Evolutionary conservation across 2,797 vertebrate species (phyloP), one percentile per base, ranked within the genome.

Genomic region (Syndactyla subalaris): DNA sequence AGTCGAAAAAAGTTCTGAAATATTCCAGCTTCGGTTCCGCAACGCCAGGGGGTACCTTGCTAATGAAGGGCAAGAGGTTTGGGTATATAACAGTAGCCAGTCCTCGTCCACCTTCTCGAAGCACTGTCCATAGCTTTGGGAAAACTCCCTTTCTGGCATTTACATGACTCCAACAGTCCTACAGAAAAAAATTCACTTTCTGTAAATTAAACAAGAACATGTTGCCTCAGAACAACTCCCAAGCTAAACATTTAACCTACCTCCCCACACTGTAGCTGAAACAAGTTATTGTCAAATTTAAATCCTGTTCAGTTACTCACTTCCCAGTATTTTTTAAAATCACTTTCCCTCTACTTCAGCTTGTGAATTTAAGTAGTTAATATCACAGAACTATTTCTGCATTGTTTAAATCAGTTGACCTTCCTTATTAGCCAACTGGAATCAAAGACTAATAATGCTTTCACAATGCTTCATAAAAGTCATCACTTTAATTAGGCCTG

Each of bases 121-220:
- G 97, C 9, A 99, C 92, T 67, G 94, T 63, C 98, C 98, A 99
- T 5, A 99, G 98, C 96, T 99, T 99, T 13, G 99, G 99, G 61
- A 99, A 97, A 90, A 99, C 98, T 29, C 98, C 99, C 88, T 99
- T 99, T 91, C 92, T 99, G 58, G 98, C 98, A 96, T 98, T 99
- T 27, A 99, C 99, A 39, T 99, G 98, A 74, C 93, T 98, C 99
- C 99, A 99, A 93, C 99, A 99, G 93, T 99, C 99, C 99, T 99
- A 93, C 23, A 36, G 59, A 93, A 91, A 93, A 45, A 88, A 91
- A 96, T 10, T 32, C 3, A 46, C 6, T 34, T 70, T 36, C 2
- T 62, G 4, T 38, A 75, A 80, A 88, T 82, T 65, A 86, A 88
- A 88, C 19, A 39, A 46, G 18, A 65, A 6, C 8, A 36, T 9